Conservation (phyloP, 2,797 vertebrate genomes). For the Molothrus aeneus region DNA sequence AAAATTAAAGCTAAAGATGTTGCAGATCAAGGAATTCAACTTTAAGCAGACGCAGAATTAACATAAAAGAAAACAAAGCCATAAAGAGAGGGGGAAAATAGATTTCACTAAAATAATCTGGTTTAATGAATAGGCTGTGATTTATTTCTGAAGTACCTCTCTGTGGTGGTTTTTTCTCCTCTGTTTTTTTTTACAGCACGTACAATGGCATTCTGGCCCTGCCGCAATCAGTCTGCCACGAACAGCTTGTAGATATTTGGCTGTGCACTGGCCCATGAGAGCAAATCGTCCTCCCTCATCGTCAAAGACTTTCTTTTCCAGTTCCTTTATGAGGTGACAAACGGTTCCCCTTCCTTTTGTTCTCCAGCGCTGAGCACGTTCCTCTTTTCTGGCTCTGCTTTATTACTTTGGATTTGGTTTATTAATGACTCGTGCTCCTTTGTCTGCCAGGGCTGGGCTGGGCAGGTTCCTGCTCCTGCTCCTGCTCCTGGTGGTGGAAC, state of each 20-base stretch:
- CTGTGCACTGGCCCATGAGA: conserved; percentile 60
- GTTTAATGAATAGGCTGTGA: conserved; percentile 39
- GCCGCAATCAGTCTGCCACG: conserved; percentile 63
- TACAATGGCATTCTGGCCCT: conserved; percentile 53
- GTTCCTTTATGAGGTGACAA: conserved; percentile 54
- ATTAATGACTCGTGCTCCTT: not conserved
- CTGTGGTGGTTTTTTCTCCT: not conserved
- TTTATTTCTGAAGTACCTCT: conserved; percentile 60
- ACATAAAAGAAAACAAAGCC: conserved; percentile 51
- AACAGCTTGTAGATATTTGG: conserved; percentile 70
- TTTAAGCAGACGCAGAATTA: conserved; percentile 50
- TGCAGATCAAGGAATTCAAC: conserved; percentile 67
- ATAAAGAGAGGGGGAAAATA: not conserved
- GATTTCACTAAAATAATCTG: conserved; percentile 46
- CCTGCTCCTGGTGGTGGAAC: not conserved
- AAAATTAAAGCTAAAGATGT: conserved; percentile 47
- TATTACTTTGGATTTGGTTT: not conserved
- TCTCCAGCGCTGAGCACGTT: not conserved
- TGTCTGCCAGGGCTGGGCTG: not conserved
- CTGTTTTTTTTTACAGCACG: not conserved
- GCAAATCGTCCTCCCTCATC: conserved; percentile 50
- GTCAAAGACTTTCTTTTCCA: conserved; percentile 44
- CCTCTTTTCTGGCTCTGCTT: not conserved
- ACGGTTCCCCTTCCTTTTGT: conserved; percentile 35
- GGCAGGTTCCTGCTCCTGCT: not conserved